Base-by-base conservation (phyloP, 1,140 invertebrate species). In the Sipha flava region DNA sequence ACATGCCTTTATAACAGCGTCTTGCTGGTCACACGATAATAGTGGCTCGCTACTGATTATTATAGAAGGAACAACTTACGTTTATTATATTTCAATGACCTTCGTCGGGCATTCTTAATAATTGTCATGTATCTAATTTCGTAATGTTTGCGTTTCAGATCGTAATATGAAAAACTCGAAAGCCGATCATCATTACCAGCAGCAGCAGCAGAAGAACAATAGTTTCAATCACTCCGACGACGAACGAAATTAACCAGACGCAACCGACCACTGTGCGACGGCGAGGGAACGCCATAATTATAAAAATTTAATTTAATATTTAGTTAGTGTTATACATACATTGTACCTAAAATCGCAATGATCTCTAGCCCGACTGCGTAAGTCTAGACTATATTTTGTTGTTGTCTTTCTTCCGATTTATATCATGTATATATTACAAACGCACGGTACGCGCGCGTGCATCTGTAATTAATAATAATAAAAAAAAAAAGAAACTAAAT, bases 311-410 rank as follows among this genome's bases (percentile, higher is more conserved):
- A 64, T 64, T n/a, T 34, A n/a, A 37, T 64, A 64, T 64, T 37
- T 64, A 37, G 31, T 64, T 64, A n/a, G n/a, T n/a, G n/a, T n/a
- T n/a, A n/a, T n/a, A n/a, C n/a, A n/a, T 37, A 37, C 31, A 64
- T 66, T 66, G 62, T 66, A 40, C 62, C 62, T 66, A 66, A n/a
- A 66, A 34, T 73, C 47, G 29, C n/a, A 34, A 73, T 14, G 70
- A 73, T 73, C 70, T 73, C 70, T 54, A 31, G n/a, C 70, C 47
- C 47, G 16, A 18, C 29, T 9, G 62, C 40, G 40, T 37, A 66
- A 23, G 0, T 34, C 37, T 34, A 72, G 26, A 72, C 45, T 47
- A 72, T 9, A 72, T 16, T 26, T 12, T n/a, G 3, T 31, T 4
- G 12, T 73, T 52, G n/a, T 52, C n/a, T 73, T 26, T 29, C 66